A percentile compares a stretch with the other conserved stretches of the same genome.
Evolutionary conservation across 1,140 invertebrate genomes (phyloP).

Genomic region (Holotrichia oblita): DNA sequence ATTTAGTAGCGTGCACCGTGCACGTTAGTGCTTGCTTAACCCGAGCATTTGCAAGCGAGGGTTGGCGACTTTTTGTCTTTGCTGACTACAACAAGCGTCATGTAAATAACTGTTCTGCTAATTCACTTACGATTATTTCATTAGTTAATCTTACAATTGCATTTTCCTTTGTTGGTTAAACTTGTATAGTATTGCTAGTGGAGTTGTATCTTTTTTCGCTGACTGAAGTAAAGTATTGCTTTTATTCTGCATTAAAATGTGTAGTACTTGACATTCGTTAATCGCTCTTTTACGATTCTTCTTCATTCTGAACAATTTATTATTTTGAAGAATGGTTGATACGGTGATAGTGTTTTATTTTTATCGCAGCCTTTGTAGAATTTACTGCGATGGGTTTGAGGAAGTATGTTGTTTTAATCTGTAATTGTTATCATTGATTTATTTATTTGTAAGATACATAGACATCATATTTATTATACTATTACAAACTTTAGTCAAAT

Average conservation of each 20-base stretch:
- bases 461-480: too few relatives aligned
- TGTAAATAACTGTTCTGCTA: slow-evolving; percentile 30
- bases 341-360: too few relatives aligned
- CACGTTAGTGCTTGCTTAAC: background rate
- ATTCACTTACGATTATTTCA: slow-evolving; percentile 18
- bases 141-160: slow-evolving; percentile 19
- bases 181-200: background rate
- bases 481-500: too few relatives aligned
- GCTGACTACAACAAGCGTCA: background rate
- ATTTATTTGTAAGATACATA: background rate
- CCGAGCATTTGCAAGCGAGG: background rate
- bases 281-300: background rate
- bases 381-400: background rate
- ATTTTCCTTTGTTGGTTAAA: background rate
- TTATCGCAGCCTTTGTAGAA: background rate
- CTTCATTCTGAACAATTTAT: background rate
- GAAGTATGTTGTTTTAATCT: background rate
- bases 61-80: background rate
- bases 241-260: background rate
- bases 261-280: background rate
- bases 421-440: background rate
- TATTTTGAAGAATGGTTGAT: background rate
- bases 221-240: too few relatives aligned
- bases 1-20: slow-evolving; percentile 38
- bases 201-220: background rate